Conservation (phyloP, 2,113 vertebrate species). For the Bungarus multicinctus region DNA sequence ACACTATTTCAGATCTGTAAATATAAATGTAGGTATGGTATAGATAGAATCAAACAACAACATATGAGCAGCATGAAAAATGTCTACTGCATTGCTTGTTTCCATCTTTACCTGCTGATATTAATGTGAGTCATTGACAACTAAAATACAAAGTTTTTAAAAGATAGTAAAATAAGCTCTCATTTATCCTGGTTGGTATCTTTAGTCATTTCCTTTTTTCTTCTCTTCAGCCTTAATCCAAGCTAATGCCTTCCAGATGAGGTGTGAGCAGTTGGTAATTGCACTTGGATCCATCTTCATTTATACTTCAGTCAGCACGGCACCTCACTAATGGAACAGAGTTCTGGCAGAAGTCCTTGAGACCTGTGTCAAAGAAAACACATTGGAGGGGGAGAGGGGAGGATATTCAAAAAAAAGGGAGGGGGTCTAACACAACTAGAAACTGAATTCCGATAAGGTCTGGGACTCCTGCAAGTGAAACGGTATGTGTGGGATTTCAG, state of each 20-base stretch:
- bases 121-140: background rate
- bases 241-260: slow-evolving; percentile 82
- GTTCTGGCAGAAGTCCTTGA: slow-evolving; percentile 75
- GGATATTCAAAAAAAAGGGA: slow-evolving; percentile 7
- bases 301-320: slow-evolving; percentile 80
- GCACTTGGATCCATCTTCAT: slow-evolving; percentile 73
- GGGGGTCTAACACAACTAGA: slow-evolving; percentile 37
- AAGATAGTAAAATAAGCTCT: slow-evolving; percentile 56
- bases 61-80: background rate
- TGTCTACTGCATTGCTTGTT: background rate
- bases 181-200: slow-evolving; percentile 71
- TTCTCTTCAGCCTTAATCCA: slow-evolving; percentile 55
- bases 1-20: background rate
- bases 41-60: background rate
- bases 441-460: slow-evolving; percentile 35
- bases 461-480: slow-evolving; percentile 22
- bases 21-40: background rate
- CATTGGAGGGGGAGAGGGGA: slow-evolving; percentile 59
- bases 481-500: background rate
- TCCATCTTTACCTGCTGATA: background rate
- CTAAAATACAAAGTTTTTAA: slow-evolving; percentile 41
- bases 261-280: slow-evolving; percentile 80
- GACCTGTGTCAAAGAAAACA: slow-evolving; percentile 75
- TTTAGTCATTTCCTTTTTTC: slow-evolving; percentile 50
- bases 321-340: slow-evolving; percentile 80